Evolutionary conservation across 1,140 invertebrate species (phyloP), one percentile per base, ranked within the genome.

Genomic region (Platyscapa corneri): DNA sequence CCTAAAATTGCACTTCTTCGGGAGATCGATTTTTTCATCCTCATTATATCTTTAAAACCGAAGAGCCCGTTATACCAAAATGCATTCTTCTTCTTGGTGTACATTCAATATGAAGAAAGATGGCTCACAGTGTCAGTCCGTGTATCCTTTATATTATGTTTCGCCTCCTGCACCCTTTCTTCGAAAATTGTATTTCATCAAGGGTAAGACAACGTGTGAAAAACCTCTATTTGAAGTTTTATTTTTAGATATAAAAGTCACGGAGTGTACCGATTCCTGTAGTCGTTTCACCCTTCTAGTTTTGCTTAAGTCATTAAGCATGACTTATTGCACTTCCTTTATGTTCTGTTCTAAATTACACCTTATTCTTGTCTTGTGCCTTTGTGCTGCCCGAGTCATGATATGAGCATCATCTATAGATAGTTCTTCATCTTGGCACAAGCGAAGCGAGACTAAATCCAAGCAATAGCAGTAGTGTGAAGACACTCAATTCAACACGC

Each of bases 401-500:
- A 82, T 65, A 30, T 30, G 39, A 30, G 67, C 82, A 37, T 78
- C 82, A 30, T 53, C 74, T 30, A 0, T 12, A 30, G 46, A 80
- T 84, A 78, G 56, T 84, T 80, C 89, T 90, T 90, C 89, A 90
- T 89, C 89, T 90, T 65, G 87, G 88, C 85, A 88, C 87, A 53
- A 88, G 86, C 74, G 86, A 79, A 56, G 82, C 85, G 10, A 88
- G 77, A 6, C 86, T 46, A 27, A 82, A 49, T 42, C 80, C 86
- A 16, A 89, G 80, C 27, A 87, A 83, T 23, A 90, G 74, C 37
- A 89, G 46, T 39, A 88, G 70, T 6, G 76, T 32, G 49, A 78
- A 30, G 53, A 20, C 56, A 70, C 75, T 42, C 32, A 83, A 23
- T 18, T 46, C 65, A 3, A 86, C 1, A 2, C 81, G 20, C 7